These are phyloP conservation scores for Pluvianellus socialis DNA, from an alignment of 2,113 vertebrate species.

Conservation along the genomic window DNA sequence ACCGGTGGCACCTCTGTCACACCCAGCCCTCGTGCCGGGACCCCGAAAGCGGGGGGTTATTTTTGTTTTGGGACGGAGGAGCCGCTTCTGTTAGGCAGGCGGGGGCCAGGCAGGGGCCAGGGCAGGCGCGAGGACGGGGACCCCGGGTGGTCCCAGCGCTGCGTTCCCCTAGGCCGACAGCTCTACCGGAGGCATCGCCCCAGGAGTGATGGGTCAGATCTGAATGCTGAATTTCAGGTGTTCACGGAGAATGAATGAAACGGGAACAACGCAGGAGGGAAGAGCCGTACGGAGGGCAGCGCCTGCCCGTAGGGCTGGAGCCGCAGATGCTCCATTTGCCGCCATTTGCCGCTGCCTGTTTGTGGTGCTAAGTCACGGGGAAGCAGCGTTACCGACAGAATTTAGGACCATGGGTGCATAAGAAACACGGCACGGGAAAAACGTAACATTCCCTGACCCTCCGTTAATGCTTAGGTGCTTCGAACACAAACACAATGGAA, in stretches of 20 bases:
- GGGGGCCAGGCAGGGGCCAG: fast-evolving
- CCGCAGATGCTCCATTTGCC: fast-evolving
- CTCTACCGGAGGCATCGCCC: too few species aligned
- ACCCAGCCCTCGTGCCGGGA: fast-evolving
- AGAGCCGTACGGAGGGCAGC: not conserved
- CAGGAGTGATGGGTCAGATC: not conserved
- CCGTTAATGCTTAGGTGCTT: not conserved
- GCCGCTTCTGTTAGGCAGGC: not conserved
- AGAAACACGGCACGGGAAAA: not conserved
- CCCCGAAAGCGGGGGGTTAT: fast-evolving
- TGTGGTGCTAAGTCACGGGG: not conserved
- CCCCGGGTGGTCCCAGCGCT: fast-evolving
- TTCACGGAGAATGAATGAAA: not conserved
- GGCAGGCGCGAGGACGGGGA: not conserved
- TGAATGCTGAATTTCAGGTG: not conserved
- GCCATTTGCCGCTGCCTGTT: fast-evolving
- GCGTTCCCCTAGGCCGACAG: fast-evolving
- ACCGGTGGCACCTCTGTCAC: fast-evolving
- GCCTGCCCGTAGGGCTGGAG: not conserved
- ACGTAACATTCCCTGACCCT: not conserved
- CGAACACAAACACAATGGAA: fast-evolving
- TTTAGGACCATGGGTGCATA: not conserved
- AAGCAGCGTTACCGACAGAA: not conserved
- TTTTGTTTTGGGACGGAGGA: not conserved
- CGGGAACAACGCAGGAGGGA: not conserved